Evolutionary conservation across 2,113 vertebrate species (phyloP).

Genomic region (Platichthys stellatus): DNA sequence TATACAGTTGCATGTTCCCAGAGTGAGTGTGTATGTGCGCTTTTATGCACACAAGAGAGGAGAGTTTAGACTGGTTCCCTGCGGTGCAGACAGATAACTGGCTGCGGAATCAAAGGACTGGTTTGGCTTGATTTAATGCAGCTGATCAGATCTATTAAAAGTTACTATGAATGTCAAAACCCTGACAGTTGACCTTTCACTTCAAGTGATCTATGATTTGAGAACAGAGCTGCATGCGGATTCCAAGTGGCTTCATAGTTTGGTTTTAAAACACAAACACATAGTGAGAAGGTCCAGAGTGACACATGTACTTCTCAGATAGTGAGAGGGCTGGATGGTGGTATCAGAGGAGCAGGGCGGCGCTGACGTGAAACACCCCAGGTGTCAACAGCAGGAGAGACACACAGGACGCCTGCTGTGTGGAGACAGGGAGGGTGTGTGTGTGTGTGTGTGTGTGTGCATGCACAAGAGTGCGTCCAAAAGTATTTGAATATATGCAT

Average conservation of each 20-base stretch:
- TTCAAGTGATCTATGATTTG: slow-evolving; percentile 45
- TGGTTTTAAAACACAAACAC: slow-evolving; percentile 42
- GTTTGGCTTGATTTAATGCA: slow-evolving; percentile 56
- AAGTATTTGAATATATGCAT: slow-evolving; percentile 55
- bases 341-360: slow-evolving; percentile 58
- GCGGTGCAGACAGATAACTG: slow-evolving; percentile 67
- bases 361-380: slow-evolving; percentile 64
- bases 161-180: slow-evolving; percentile 58
- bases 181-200: slow-evolving; percentile 49
- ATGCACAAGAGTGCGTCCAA: background rate
- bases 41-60: background rate
- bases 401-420: slow-evolving; percentile 30
- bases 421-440: background rate
- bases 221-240: slow-evolving; percentile 12
- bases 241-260: slow-evolving; percentile 8
- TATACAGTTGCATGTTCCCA: slow-evolving; percentile 34
- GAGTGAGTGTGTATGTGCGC: background rate
- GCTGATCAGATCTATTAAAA: slow-evolving; percentile 68
- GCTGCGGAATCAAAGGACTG: slow-evolving; percentile 65
- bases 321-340: slow-evolving; percentile 30
- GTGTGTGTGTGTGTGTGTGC: background rate
- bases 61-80: slow-evolving; percentile 31
- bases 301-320: slow-evolving; percentile 45
- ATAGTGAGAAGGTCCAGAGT: slow-evolving; percentile 16
- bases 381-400: slow-evolving; percentile 58